Evolutionary conservation across 2,113 vertebrate species (phyloP), one percentile per base, ranked within the genome.

Genomic region (Rhea americana): DNA sequence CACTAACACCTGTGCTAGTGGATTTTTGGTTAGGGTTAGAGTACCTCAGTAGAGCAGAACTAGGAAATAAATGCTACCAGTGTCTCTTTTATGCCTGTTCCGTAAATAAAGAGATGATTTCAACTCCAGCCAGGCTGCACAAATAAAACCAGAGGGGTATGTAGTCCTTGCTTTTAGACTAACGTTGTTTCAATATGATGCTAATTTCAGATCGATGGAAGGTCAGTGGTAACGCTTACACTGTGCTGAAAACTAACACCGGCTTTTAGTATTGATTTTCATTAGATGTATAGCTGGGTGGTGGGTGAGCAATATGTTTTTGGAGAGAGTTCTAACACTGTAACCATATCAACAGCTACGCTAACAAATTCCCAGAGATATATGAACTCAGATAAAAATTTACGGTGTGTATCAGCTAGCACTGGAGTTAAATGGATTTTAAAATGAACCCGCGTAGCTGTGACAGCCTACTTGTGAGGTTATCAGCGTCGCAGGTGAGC

Each of bases 331-430:
- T 75, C 35, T 35, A 48, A 55, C 51, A 9, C 20, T 80, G 6
- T 62, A 82, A 28, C 32, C 6, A 2, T 15, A 79, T 73, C 58
- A 92, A 63, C 19, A 2, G 1, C 66, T 83, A 30, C 37, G 61
- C 41, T 61, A 87, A 39, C n/a, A 72, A 53, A 72, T 30, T 71
- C 77, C 12, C n/a, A 71, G 37, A 81, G 61, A 56, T 63, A 51
- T 61, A 51, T 89, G 77, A 87, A 84, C 66, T 92, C 66, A 87
- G 56, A 63, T 94, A 75, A 95, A 95, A 89, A 47, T 68, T 78
- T 78, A 65, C 0, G 0, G 20, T 63, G 35, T 84, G 17, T 65
- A 82, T 93, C 92, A 82, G 78, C 56, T 63, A 56, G 28, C 43
- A 61, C 37, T 65, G 55, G n/a, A 78, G 32, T 61, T 72, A 93